Conservation (phyloP, 2,888 invertebrate species). For the Siphonodentalium dalli region DNA sequence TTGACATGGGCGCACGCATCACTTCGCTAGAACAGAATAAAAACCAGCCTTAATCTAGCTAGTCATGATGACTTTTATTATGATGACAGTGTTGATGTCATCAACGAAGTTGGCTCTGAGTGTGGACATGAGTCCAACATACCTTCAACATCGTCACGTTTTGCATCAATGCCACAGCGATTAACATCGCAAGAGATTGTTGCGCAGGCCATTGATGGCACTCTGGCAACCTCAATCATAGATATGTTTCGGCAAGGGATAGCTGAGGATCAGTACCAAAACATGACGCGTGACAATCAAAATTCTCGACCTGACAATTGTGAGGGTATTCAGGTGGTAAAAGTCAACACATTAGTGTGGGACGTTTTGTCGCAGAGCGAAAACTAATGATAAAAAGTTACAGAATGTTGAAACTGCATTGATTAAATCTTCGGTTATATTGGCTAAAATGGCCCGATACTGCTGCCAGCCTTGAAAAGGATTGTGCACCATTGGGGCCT, state of each 20-base stretch:
- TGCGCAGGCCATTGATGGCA: slow-evolving; percentile 7
- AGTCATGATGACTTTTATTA: too few relatives aligned
- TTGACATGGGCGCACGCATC: too few relatives aligned
- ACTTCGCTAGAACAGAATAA: too few relatives aligned
- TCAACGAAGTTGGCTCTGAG: too few relatives aligned
- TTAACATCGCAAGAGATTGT: slow-evolving; percentile 4
- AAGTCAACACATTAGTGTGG: slow-evolving; percentile 7
- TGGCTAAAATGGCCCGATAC: slow-evolving; percentile 6
- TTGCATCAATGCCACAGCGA: too few relatives aligned
- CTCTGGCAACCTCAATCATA: slow-evolving; percentile 7
- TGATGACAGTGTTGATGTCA: too few relatives aligned
- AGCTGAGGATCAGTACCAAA: slow-evolving; percentile 11
- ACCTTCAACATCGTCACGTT: too few relatives aligned
- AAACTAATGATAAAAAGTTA: slow-evolving; percentile 3
- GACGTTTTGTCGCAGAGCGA: slow-evolving; percentile 1
- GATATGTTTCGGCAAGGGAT: slow-evolving; percentile 14
- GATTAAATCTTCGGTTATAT: slow-evolving; percentile 1
- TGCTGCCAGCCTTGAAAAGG: not conserved
- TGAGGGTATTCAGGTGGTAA: slow-evolving; percentile 6
- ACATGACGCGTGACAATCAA: slow-evolving; percentile 2
- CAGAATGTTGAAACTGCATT: slow-evolving; percentile 5
- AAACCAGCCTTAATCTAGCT: too few relatives aligned
- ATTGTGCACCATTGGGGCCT: not conserved
- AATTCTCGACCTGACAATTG: slow-evolving; percentile 9
- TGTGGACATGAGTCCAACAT: too few relatives aligned